Evolutionary conservation across 2,113 vertebrate species (phyloP).

Genomic region (Felis chaus): DNA sequence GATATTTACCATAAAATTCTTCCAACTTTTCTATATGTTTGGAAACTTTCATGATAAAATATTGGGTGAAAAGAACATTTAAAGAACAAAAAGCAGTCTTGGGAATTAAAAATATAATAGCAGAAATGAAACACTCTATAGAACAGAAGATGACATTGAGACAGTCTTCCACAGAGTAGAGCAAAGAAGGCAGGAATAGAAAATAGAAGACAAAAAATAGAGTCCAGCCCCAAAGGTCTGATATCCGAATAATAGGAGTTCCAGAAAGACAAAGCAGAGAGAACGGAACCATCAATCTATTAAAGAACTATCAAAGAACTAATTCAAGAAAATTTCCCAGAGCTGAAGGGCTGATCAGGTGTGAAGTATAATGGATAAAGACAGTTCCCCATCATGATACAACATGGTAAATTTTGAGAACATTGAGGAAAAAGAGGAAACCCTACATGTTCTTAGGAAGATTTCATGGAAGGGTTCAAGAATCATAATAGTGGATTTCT

Average conservation of each 20-base stretch:
- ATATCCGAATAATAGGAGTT: neutral
- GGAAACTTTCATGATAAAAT: neutral
- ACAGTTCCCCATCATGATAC: neutral
- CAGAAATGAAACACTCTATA: neutral
- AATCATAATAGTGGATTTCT: neutral
- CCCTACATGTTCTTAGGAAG: neutral
- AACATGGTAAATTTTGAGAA: neutral
- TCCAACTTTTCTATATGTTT: neutral
- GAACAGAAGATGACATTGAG: neutral
- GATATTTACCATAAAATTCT: neutral
- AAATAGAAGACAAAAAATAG: neutral
- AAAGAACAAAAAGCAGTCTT: neutral
- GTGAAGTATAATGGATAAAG: neutral
- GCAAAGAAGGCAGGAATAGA: neutral
- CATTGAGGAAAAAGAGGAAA: conserved; percentile 1
- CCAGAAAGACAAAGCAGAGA: neutral
- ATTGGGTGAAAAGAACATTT: neutral
- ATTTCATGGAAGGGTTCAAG: neutral
- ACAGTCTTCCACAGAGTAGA: neutral
- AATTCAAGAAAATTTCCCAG: neutral
- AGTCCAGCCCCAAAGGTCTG: neutral
- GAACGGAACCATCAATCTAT: neutral
- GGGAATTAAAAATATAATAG: neutral
- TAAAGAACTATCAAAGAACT: neutral
- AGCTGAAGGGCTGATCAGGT: neutral